phyloP scores from a whole-genome alignment of 2,797 vertebrate genomes.

The Catamblyrhynchus diadema region DNA sequence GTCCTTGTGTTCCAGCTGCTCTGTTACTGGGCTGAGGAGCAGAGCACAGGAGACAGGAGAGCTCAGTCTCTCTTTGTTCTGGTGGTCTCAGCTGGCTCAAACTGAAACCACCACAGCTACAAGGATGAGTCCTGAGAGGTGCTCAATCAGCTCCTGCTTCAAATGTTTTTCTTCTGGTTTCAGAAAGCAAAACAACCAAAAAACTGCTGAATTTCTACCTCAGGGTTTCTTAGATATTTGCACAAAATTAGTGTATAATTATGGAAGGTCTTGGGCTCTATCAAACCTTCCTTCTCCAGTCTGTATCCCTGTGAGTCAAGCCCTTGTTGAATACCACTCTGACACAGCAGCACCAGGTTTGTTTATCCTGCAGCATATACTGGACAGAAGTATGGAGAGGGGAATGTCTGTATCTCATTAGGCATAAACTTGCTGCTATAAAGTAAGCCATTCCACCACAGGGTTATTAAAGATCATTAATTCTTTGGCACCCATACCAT shows the following conservation, averaged over 20 bases:
- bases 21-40: neutral
- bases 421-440: neutral
- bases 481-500: neutral
- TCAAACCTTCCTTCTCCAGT: neutral
- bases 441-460: neutral
- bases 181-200: neutral
- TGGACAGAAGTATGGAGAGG: neutral
- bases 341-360: neutral
- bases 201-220: neutral
- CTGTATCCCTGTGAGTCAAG: neutral
- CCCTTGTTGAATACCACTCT: accelerated
- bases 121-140: neutral
- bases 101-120: neutral
- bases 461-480: neutral
- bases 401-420: neutral
- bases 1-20: neutral
- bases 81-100: neutral
- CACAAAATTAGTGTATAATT: neutral
- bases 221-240: neutral
- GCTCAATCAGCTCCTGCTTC: neutral
- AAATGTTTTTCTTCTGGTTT: neutral
- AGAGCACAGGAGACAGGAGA: neutral
- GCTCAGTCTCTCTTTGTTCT: neutral
- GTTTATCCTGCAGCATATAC: neutral
- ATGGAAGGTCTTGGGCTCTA: neutral